These are phyloP conservation scores for Saturnia pavonia DNA, from an alignment of 2,888 invertebrate species.

Conservation along the genomic window DNA sequence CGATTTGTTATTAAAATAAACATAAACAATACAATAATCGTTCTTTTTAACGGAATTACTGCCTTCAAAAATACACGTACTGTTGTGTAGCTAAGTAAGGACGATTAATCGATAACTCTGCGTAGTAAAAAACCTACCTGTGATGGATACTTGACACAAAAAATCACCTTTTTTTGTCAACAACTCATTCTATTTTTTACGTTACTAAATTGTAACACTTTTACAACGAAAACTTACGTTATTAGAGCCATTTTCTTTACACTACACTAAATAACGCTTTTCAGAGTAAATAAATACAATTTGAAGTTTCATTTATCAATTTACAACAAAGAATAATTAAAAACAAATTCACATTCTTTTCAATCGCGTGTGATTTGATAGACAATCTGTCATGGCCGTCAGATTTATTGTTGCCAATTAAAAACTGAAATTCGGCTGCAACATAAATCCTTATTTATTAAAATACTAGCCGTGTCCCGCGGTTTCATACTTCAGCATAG, in stretches of 20 bases:
- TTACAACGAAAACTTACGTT: conserved; percentile 13
- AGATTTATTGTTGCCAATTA: conserved; percentile 30
- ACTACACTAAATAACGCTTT: neutral
- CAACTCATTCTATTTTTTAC: conserved; percentile 21
- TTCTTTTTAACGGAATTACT: conserved; percentile 28
- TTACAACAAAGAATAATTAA: conserved; percentile 43
- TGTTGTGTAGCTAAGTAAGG: conserved; percentile 32
- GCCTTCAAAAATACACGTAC: conserved; percentile 19
- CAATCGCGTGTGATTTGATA: conserved; percentile 44
- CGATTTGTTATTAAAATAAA: conserved; percentile 21
- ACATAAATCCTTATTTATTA: too few species aligned
- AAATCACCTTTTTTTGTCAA: conserved; percentile 52
- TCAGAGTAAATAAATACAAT: conserved; percentile 21
- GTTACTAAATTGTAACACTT: conserved; percentile 19
- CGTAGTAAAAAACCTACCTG: conserved; percentile 58
- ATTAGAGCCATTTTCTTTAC: neutral
- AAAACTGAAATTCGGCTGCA: conserved; percentile 23
- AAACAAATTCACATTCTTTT: conserved; percentile 55
- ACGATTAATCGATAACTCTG: conserved; percentile 58
- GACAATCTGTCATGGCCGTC: conserved; percentile 35
- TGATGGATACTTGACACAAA: conserved; percentile 47
- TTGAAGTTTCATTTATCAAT: conserved; percentile 37
- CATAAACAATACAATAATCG: conserved; percentile 40
- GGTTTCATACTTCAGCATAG: too few species aligned
- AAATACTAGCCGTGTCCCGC: too few species aligned